These are phyloP conservation scores for Abscondita cerata DNA, from an alignment of 2,888 invertebrate genomes.

Conservation along the genomic window DNA sequence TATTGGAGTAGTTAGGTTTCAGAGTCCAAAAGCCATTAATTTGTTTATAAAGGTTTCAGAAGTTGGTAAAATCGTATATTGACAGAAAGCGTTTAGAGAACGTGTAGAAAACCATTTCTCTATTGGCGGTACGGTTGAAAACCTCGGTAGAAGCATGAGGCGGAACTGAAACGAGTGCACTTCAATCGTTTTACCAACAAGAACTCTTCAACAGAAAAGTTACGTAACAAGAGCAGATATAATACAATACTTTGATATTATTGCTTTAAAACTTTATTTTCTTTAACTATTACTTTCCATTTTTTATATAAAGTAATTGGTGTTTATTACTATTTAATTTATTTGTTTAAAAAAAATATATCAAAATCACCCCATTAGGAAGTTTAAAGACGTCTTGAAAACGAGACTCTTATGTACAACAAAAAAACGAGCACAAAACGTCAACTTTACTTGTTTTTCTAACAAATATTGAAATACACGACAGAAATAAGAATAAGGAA, in stretches of 20 bases:
- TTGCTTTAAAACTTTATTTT: slow-evolving; percentile 22
- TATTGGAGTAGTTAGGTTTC: slow-evolving; percentile 6
- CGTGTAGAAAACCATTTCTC: slow-evolving; percentile 18
- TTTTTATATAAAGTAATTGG: too few species aligned
- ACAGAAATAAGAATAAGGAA: too few species aligned
- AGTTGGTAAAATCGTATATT: slow-evolving; percentile 21
- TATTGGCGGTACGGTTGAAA: slow-evolving; percentile 17
- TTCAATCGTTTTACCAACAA: slow-evolving; percentile 38
- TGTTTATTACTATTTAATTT: too few species aligned
- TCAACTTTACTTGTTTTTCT: too few species aligned
- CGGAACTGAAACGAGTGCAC: slow-evolving; percentile 32
- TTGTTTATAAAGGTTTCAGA: slow-evolving; percentile 29
- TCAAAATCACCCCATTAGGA: too few species aligned
- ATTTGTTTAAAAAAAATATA: too few species aligned
- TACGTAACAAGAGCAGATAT: slow-evolving; percentile 41
- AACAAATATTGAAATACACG: too few species aligned
- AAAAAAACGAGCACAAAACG: too few species aligned
- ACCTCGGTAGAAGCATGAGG: slow-evolving; percentile 22
- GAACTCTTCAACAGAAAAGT: slow-evolving; percentile 36
- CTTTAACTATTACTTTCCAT: too few species aligned
- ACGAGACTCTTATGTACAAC: too few species aligned
- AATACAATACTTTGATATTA: slow-evolving; percentile 27
- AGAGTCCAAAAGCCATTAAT: slow-evolving; percentile 26
- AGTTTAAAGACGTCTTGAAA: too few species aligned
- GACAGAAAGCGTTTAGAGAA: slow-evolving; percentile 21